Percentiles rank a stretch among this genome's conserved stretches.
These are phyloP conservation scores for Mactra quadrangularis DNA, from an alignment of 1,140 invertebrate species.

Conservation along the genomic window DNA sequence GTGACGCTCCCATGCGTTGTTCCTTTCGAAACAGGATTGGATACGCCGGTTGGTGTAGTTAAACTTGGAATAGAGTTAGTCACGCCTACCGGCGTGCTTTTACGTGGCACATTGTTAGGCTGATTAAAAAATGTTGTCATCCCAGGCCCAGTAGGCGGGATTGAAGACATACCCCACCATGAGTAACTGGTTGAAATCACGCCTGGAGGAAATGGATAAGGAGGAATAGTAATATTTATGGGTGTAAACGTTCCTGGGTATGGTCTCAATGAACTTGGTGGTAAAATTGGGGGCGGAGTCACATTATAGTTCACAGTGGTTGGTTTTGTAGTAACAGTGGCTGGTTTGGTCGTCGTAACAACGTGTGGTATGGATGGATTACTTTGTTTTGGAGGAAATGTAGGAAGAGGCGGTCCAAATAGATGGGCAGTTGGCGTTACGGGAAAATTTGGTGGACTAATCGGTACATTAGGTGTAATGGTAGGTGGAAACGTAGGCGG, in stretches of 20 bases:
- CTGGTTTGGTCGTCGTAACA: neutral
- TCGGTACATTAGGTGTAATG: neutral
- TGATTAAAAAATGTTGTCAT: no score
- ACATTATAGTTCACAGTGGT: conserved; percentile 2
- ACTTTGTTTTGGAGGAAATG: neutral
- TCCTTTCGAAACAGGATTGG: no score
- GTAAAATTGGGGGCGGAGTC: conserved; percentile 31
- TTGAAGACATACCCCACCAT: neutral
- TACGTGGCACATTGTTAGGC: no score
- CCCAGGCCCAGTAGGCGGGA: no score
- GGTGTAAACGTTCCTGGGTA: conserved; percentile 34
- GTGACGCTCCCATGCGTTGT: no score
- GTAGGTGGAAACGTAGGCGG: neutral
- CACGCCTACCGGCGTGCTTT: no score
- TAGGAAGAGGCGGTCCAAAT: neutral
- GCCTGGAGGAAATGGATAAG: conserved; percentile 18
- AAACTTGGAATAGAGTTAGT: no score
- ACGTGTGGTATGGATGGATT: neutral
- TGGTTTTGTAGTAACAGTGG: neutral
- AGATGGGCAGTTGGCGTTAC: neutral
- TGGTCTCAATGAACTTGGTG: conserved; percentile 25
- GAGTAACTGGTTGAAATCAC: conserved; percentile 14
- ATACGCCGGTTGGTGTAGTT: no score
- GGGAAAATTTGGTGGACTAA: neutral
- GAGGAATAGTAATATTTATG: conserved; percentile 25